Percentiles rank a stretch among this genome's conserved stretches.
These are phyloP conservation scores for Mormyrus hasselquistii DNA, from an alignment of 2,797 vertebrate species.

Conservation along the genomic window DNA sequence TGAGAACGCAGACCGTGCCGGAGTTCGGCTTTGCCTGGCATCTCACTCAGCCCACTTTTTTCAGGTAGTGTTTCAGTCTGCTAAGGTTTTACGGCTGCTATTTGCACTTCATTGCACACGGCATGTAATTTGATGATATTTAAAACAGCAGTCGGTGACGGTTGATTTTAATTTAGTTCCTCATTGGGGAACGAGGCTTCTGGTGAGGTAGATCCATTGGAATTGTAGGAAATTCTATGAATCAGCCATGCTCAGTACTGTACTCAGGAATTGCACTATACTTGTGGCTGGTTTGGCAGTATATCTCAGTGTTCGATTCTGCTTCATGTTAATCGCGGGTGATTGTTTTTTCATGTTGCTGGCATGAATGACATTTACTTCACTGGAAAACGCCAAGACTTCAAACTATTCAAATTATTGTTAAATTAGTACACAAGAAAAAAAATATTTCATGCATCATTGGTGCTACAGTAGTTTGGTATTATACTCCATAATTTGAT, in stretches of 20 bases:
- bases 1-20: neutral
- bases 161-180: conserved; percentile 35
- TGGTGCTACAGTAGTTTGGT: neutral
- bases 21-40: neutral
- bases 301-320: neutral
- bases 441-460: neutral
- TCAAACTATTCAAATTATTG: neutral
- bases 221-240: neutral
- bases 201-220: neutral
- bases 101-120: conserved; percentile 58
- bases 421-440: neutral
- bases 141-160: conserved; percentile 49
- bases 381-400: neutral
- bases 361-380: neutral
- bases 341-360: neutral
- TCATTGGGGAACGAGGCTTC: conserved; percentile 9
- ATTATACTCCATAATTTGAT: neutral
- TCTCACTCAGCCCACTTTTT: conserved; percentile 53
- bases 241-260: neutral
- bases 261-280: neutral
- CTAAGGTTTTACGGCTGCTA: conserved; percentile 61
- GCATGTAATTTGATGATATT: conserved; percentile 67
- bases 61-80: conserved; percentile 42
- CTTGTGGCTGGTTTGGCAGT: neutral
- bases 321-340: neutral